These are phyloP conservation scores for Tillus elongatus DNA, from an alignment of 2,888 invertebrate genomes.

Conservation along the genomic window DNA sequence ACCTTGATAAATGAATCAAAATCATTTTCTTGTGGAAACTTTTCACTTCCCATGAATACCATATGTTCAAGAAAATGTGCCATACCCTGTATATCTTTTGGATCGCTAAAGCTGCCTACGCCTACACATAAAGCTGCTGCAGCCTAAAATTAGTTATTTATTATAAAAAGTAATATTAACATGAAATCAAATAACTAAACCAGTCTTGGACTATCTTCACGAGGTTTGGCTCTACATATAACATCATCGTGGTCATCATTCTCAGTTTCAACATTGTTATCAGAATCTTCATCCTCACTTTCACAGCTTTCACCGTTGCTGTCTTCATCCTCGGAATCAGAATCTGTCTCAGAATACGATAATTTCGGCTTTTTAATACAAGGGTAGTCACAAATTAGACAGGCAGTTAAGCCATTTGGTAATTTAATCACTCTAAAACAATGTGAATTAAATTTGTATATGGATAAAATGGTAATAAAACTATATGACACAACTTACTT, in stretches of 20 bases:
- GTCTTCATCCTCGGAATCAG: constrained; percentile 30
- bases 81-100: constrained; percentile 63
- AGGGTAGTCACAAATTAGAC: constrained; percentile 57
- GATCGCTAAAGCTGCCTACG: constrained; percentile 74
- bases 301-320: constrained; percentile 28
- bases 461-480: constrained; percentile 4
- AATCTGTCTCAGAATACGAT: constrained; percentile 28
- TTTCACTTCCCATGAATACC: constrained; percentile 91
- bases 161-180: too few relatives aligned
- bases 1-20: constrained; percentile 71
- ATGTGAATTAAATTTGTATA: too few relatives aligned
- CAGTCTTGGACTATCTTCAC: not conserved
- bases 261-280: constrained; percentile 29
- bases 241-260: constrained; percentile 23
- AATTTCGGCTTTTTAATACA: constrained; percentile 18
- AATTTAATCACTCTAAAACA: constrained; percentile 52
- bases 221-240: constrained; percentile 5
- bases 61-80: constrained; percentile 85
- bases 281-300: constrained; percentile 22
- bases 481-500: constrained; percentile 43
- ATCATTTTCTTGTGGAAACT: constrained; percentile 78
- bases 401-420: constrained; percentile 61
- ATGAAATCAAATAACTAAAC: constrained; percentile 1
- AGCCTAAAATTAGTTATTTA: too few relatives aligned
- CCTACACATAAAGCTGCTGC: constrained; percentile 69